Base-by-base conservation (phyloP, 2,797 vertebrate species). In the Nyctalus aviator region DNA sequence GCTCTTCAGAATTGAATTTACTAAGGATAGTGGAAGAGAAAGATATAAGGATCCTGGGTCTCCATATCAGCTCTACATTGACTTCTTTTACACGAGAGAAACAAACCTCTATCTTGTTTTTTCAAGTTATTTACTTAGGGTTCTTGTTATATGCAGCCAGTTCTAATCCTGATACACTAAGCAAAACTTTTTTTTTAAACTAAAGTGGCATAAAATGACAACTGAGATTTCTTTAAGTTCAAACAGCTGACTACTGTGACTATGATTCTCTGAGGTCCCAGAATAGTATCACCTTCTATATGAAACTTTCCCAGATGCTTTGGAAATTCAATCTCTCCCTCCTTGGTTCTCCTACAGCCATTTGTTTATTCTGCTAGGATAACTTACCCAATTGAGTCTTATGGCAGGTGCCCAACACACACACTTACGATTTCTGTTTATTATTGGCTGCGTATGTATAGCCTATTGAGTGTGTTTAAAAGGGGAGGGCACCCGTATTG, bases 101-200 rank as follows among this genome's bases (percentile, higher is more conserved):
- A 69, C 30, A 93, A 83, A 71, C 8, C 41, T 84, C 11, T 48
- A 73, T 20, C 17, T 92, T 82, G 50, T 91, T 84, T 94, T 94
- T 92, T 59, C 66, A 83, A 79, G 14, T 73, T 72, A 82, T 84
- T 73, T 93, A 57, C 66, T 86, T 78, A 88, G 30, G 10, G 46
- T 88, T 92, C 91, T 62, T 72, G 3, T 84, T 93, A n/a, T 50
- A 37, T 44, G 14, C 35, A 66, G 62, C 2, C 37, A 73, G 81
- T 78, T 68, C 50, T 73, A 90, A 66, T 79, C 32, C 50, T 72
- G 44, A 85, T 35, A 66, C 11, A 73, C 23, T 82, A 90, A 72
- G 30, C 12, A 57, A 91, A 92, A 69, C n/a, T 15, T 32, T 41
- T 83, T 41, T 83, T 90, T 30, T 27, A 91, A 88, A 90, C 21